phyloP scores from a whole-genome alignment of 2,113 vertebrate species.

The Nesoenas mayeri region DNA sequence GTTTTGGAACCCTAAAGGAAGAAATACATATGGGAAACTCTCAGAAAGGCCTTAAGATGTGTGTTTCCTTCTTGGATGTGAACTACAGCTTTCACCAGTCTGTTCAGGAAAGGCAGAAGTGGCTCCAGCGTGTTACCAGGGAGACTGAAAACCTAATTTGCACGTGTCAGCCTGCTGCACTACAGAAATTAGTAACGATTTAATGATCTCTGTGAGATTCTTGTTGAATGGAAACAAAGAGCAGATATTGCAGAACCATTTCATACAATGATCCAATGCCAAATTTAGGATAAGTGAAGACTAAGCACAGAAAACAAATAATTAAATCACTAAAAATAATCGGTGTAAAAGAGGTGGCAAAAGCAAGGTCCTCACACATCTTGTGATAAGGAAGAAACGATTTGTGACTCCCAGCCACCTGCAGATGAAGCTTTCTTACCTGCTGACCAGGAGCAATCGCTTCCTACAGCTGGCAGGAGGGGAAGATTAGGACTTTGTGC shows the following conservation, averaged over 20 bases:
- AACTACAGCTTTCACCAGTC: not conserved
- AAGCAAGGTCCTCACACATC: not conserved
- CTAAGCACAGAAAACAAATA: not conserved
- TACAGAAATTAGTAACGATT: not conserved
- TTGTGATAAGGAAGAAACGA: not conserved
- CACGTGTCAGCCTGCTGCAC: constrained; percentile 3
- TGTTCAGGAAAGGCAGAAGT: not conserved
- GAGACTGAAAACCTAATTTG: not conserved
- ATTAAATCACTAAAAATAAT: not conserved
- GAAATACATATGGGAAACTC: not conserved
- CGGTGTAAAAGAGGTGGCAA: not conserved
- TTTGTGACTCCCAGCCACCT: not conserved
- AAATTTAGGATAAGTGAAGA: not conserved
- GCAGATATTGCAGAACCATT: not conserved
- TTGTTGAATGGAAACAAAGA: not conserved
- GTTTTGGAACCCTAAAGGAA: not conserved
- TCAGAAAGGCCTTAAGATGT: not conserved
- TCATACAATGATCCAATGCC: not conserved
- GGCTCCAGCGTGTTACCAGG: not conserved
- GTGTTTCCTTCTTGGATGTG: not conserved
- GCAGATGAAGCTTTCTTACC: not conserved
- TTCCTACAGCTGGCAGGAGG: not conserved
- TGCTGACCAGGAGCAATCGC: not conserved
- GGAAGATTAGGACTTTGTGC: not conserved
- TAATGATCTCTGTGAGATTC: not conserved